These are phyloP conservation scores for Plebejus melissa DNA, from an alignment of 2,888 invertebrate species.

Conservation along the genomic window DNA sequence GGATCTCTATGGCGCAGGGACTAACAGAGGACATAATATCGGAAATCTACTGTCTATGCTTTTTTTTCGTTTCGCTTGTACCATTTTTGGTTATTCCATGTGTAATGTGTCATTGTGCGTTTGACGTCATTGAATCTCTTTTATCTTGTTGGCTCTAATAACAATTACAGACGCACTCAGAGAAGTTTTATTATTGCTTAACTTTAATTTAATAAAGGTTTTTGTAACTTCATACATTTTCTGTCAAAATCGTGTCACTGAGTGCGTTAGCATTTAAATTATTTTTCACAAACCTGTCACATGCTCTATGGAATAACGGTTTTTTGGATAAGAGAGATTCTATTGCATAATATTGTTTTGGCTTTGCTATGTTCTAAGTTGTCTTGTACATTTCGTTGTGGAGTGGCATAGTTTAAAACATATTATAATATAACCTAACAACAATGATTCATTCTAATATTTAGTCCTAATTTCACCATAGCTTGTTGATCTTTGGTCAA, in stretches of 20 bases:
- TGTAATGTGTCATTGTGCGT: background rate
- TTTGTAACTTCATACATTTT: no score
- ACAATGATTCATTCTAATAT: background rate
- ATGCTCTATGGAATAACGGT: background rate
- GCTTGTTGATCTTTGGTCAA: background rate
- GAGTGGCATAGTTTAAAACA: conserved; percentile 3
- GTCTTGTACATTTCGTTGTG: background rate
- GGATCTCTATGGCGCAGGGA: conserved; percentile 16
- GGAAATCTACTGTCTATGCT: conserved; percentile 20
- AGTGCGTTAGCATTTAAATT: background rate
- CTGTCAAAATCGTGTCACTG: no score
- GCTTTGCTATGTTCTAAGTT: background rate
- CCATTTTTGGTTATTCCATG: background rate
- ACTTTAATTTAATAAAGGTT: background rate
- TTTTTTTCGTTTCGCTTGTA: conserved; percentile 7
- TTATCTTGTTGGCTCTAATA: background rate
- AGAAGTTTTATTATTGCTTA: background rate
- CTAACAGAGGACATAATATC: conserved; percentile 18
- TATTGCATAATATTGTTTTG: background rate
- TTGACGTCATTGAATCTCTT: conserved; percentile 2
- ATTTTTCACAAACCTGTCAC: background rate
- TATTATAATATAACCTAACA: background rate
- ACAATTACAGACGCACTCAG: background rate
- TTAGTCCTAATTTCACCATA: background rate
- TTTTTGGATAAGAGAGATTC: background rate